phyloP scores from a whole-genome alignment of 2,113 vertebrate genomes.

The Epinephelus moara region DNA sequence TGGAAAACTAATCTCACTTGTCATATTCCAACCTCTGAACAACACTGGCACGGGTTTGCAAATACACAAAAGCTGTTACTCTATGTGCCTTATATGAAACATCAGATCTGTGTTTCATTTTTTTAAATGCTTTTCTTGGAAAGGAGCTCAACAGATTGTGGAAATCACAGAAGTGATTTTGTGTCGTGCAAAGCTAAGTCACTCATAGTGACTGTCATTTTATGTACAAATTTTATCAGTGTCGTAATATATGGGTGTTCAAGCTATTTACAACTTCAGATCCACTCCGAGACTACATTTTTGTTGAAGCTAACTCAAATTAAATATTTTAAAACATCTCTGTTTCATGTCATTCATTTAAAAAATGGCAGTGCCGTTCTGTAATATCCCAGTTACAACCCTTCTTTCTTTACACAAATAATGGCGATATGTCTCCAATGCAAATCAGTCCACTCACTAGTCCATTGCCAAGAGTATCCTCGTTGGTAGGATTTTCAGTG shows the following conservation, averaged over 20 bases:
- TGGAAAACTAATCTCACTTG: conserved; percentile 50
- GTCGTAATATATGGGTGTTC: conserved; percentile 57
- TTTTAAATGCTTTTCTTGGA: conserved; percentile 28
- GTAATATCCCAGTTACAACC: not conserved
- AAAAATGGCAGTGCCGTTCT: not conserved
- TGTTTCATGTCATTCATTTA: conserved; percentile 38
- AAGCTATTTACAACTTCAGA: conserved; percentile 45
- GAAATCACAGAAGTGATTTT: conserved; percentile 34
- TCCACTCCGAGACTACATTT: conserved; percentile 24
- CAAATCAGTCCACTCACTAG: conserved; percentile 29
- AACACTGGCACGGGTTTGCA: conserved; percentile 42
- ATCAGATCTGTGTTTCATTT: conserved; percentile 20
- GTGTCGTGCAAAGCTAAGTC: conserved; percentile 47
- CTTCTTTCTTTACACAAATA: not conserved
- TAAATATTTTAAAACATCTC: conserved; percentile 68
- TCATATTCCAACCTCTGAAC: conserved; percentile 45
- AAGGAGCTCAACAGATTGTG: conserved; percentile 29
- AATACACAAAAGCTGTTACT: conserved; percentile 42
- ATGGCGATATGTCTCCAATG: not conserved
- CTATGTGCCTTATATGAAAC: conserved; percentile 76
- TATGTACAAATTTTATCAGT: conserved; percentile 55
- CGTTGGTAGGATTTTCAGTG: conserved; percentile 79
- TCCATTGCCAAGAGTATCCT: conserved; percentile 72
- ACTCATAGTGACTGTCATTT: conserved; percentile 37
- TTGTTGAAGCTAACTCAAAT: conserved; percentile 58